Evolutionary conservation across 2,888 invertebrate species (phyloP), one percentile per base, ranked within the genome.

Genomic region (Miltochrista miniata): DNA sequence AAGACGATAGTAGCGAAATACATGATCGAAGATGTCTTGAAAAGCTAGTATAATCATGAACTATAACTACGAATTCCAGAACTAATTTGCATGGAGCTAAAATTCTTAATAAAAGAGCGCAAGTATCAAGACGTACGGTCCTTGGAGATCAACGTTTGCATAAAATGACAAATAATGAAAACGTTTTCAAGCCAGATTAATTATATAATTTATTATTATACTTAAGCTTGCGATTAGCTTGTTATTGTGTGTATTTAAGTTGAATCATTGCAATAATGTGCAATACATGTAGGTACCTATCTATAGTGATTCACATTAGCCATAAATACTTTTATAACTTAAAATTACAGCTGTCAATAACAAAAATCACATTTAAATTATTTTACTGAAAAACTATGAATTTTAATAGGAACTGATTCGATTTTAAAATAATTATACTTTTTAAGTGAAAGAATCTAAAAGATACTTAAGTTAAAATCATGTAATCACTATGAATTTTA

Each of bases 131-230:
- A 8, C 13, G 37, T 37, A 13, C n/a, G 47, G 62, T 34, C 51
- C 8, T 36, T 1, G 18, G n/a, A 42, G 42, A 24, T 18, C 48
- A 43, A 36, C 29, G 45, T 49, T 56, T 41, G 48, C 56, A 53
- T 12, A 56, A 59, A 68, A 61, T 40, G 54, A 54, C 14, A 57
- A n/a, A 5, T 24, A 5, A 35, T 54, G 46, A 45, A 52, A 63
- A 43, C 15, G 34, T 49, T 15, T 36, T 54, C 53, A 57, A 64
- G 49, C 64, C 52, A 53, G 68, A 67, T 64, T 64, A 63, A 59
- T 59, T n/a, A 24, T 24, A 24, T 24, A 24, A 47, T 45, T 47
- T 44, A 56, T 53, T 46, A 59, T 59, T 47, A 43, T 48, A 46
- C 54, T 54, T 46, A 45, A 41, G 38, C 41, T 60, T 51, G 51